Base-by-base conservation (phyloP, 2,797 vertebrate species). In the Gobionotothen gibberifrons region DNA sequence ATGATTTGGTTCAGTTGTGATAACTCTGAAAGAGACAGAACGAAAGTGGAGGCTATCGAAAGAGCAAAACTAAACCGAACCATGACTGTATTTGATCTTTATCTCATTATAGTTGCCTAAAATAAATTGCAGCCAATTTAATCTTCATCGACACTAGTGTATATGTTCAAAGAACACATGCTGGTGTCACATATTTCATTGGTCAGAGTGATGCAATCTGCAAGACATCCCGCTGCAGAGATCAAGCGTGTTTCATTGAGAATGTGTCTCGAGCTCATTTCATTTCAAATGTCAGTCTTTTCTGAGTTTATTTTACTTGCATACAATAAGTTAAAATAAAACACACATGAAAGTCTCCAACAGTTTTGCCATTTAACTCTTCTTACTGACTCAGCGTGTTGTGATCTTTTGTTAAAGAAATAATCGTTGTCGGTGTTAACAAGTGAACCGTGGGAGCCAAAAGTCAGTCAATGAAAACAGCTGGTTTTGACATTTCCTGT, bases 381-480 rank as follows among this genome's bases (percentile, higher is more conserved):
- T 32, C 63, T 12, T 66, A 69, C 72, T 57, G 76, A 78, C 76
- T 79, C 86, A 76, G 83, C 76, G 29, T 61, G 81, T 36, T 56
- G 3, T 16, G n/a, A 47, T 76, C 62, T 67, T 78, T 65, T 74
- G 55, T 68, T 64, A 69, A 61, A 83, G 67, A 80, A 76, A 84
- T 47, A 76, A 61, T 72, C 70, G 73, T 80, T 77, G 46, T 64
- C 61, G 69, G 53, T 54, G 57, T 74, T 67, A 69, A 56, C 65
- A 57, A 36, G 32, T 73, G 78, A 72, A 74, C 79, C 56, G 59
- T 66, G 54, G 66, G 75, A 64, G 47, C 52, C 5, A 9, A 44
- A 74, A 44, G 57, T 57, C 67, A 70, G 82, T 90, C 87, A 76
- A 87, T 90, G 65, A 82, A 69, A 75, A 63, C 72, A 76, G 52